These are phyloP conservation scores for Trematomus bernacchii DNA, from an alignment of 2,797 vertebrate genomes.

Conservation along the genomic window DNA sequence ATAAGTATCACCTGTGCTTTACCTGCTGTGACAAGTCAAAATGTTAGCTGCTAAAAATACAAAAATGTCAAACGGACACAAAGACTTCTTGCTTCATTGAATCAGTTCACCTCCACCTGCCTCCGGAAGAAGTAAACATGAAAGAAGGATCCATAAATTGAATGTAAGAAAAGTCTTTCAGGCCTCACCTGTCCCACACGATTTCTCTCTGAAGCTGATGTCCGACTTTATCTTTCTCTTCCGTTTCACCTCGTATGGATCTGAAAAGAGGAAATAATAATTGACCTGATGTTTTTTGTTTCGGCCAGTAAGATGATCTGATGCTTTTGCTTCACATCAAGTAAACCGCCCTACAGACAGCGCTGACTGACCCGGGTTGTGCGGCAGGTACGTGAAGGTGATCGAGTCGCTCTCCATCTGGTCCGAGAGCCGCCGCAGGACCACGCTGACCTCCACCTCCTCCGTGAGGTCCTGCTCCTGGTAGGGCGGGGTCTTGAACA, in stretches of 20 bases:
- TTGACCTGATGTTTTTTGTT: not conserved
- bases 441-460: constrained; percentile 87
- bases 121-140: not conserved
- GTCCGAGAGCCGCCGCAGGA: constrained; percentile 90
- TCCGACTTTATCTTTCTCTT: constrained; percentile 84
- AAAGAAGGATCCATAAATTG: not conserved
- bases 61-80: too few relatives aligned
- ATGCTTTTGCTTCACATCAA: not conserved
- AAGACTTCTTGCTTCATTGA: not conserved
- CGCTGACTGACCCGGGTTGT: constrained; percentile 84
- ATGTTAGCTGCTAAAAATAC: not conserved
- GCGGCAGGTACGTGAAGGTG: constrained; percentile 89
- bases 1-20: not conserved
- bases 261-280: constrained; percentile 68
- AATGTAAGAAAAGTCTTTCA: not conserved
- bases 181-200: constrained; percentile 75
- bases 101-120: not conserved
- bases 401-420: constrained; percentile 92
- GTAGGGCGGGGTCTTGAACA: constrained; percentile 92
- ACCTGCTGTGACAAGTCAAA: not conserved
- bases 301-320: not conserved
- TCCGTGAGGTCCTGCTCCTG: constrained; percentile 88
- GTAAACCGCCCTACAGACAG: not conserved
- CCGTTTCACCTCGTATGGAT: constrained; percentile 86
- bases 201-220: constrained; percentile 74